Conservation (phyloP, 1,140 invertebrate genomes). For the Anastrepha obliqua region DNA sequence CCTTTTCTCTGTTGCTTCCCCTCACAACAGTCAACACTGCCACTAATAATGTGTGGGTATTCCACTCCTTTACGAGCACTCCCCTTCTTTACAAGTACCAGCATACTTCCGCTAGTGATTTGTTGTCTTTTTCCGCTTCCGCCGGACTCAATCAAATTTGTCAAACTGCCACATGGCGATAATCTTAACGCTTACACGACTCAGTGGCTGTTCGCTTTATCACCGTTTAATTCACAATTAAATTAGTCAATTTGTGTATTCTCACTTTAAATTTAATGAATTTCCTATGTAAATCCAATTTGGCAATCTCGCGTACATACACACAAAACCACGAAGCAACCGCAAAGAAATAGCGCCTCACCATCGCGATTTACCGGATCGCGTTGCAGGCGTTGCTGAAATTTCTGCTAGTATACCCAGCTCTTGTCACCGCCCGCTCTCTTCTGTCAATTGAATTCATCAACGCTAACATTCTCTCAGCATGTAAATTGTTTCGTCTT, state of each 20-base stretch:
- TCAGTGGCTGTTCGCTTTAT: background rate
- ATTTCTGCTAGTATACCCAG: too few species aligned
- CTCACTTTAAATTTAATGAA: conserved; percentile 3
- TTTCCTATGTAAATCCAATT: background rate
- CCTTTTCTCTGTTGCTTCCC: background rate
- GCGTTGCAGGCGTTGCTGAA: too few species aligned
- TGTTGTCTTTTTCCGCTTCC: conserved; percentile 11
- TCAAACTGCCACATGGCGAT: conserved; percentile 11
- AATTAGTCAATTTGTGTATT: background rate
- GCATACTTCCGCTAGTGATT: background rate
- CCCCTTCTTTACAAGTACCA: background rate
- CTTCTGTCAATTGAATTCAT: conserved; percentile 13
- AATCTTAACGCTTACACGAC: background rate
- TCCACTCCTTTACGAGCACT: background rate
- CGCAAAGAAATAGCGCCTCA: too few species aligned
- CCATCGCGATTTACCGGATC: too few species aligned
- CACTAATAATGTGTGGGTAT: background rate
- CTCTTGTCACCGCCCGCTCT: too few species aligned
- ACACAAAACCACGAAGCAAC: too few species aligned
- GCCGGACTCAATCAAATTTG: background rate
- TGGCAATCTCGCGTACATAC: background rate
- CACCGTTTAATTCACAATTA: background rate
- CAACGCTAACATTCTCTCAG: background rate
- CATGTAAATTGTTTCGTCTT: conserved; percentile 16
- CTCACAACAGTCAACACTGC: too few species aligned